Evolutionary conservation across 2,797 vertebrate species (phyloP).

Genomic region (Parotocinclus haroldoi): DNA sequence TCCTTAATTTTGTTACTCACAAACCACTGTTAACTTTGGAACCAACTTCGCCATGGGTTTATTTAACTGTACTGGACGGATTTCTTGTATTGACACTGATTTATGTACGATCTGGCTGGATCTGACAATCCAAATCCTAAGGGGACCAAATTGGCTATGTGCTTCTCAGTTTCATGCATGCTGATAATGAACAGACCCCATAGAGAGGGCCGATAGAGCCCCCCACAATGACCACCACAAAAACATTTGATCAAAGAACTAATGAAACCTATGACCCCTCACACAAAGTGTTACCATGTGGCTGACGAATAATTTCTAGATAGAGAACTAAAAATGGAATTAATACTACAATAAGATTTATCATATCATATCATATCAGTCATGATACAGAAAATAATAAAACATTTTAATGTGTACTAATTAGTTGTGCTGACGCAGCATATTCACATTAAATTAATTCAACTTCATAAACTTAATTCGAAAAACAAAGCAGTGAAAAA

Average conservation of each 20-base stretch:
- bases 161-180: neutral
- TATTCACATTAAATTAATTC: too few species aligned
- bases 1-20: too few species aligned
- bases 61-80: too few species aligned
- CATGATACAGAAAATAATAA: too few species aligned
- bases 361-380: neutral
- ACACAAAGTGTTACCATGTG: constrained; percentile 8
- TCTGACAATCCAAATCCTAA: neutral
- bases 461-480: too few species aligned
- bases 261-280: neutral
- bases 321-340: neutral
- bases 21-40: too few species aligned
- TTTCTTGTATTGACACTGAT: neutral
- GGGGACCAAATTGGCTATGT: neutral
- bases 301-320: neutral
- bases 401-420: too few species aligned
- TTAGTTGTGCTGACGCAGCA: too few species aligned
- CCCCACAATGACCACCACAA: neutral
- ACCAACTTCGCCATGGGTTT: too few species aligned
- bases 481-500: too few species aligned
- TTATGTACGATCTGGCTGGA: neutral
- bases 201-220: constrained; percentile 6
- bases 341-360: neutral
- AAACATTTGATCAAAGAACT: neutral
- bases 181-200: constrained; percentile 9